These are phyloP conservation scores for Poecilobothrus nobilitatus DNA, from an alignment of 2,888 invertebrate genomes.

Conservation along the genomic window DNA sequence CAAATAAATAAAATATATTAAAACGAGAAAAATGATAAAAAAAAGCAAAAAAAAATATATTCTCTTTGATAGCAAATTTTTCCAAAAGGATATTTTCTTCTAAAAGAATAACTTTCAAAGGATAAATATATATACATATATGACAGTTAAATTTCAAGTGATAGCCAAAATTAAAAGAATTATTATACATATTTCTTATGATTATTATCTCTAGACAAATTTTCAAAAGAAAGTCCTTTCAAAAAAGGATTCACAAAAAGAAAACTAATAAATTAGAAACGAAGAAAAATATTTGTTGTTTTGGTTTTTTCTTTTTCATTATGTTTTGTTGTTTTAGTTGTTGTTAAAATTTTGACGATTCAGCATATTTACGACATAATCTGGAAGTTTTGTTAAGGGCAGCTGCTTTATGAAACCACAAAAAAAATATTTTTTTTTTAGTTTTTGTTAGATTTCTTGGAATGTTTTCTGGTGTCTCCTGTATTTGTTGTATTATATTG, in stretches of 20 bases:
- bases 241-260: not conserved
- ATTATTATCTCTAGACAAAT: slow-evolving; percentile 6
- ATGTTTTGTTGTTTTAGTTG: not conserved
- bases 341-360: not conserved
- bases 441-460: too few relatives aligned
- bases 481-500: too few relatives aligned
- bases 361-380: not conserved
- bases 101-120: too few relatives aligned
- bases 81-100: too few relatives aligned
- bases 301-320: not conserved
- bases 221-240: not conserved
- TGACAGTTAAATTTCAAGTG: not conserved
- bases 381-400: not conserved
- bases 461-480: too few relatives aligned
- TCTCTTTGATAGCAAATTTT: too few relatives aligned
- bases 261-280: not conserved
- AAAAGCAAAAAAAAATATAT: too few relatives aligned
- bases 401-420: too few relatives aligned
- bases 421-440: too few relatives aligned
- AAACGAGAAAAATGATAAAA: too few relatives aligned
- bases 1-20: too few relatives aligned
- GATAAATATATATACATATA: too few relatives aligned
- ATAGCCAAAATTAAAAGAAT: not conserved
- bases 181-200: not conserved
- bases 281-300: not conserved